Conservation (phyloP, 2,113 vertebrate genomes). For the Nicator chloris region DNA sequence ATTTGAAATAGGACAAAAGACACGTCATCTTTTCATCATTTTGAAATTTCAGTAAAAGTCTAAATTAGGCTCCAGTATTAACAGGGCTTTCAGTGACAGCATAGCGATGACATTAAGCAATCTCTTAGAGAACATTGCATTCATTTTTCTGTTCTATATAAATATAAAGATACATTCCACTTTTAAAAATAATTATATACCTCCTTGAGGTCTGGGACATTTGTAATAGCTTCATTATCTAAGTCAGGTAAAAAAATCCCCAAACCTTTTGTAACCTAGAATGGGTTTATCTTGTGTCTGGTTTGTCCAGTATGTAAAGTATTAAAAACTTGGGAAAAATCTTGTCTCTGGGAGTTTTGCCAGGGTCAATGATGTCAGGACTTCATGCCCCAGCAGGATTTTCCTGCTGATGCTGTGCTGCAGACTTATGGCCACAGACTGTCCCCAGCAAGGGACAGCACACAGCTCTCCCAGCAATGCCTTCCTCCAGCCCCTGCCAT, state of each 20-base stretch:
- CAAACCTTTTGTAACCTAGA: neutral
- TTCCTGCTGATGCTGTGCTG: neutral
- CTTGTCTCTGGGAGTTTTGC: neutral
- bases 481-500: neutral
- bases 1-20: neutral
- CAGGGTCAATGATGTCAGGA: neutral
- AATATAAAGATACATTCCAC: neutral
- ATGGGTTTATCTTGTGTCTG: neutral
- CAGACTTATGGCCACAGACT: neutral
- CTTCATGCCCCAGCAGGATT: neutral
- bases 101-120: neutral
- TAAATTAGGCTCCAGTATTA: neutral
- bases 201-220: neutral
- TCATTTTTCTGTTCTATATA: neutral
- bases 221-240: neutral
- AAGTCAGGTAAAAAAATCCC: neutral
- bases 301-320: neutral
- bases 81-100: neutral
- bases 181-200: neutral
- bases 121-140: neutral
- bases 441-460: neutral
- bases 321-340: neutral
- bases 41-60: neutral
- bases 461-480: neutral
- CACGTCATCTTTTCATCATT: neutral